Base-by-base conservation (phyloP, 64 coral and sea anemone genomes). In the Pocillopora damicornis region DNA sequence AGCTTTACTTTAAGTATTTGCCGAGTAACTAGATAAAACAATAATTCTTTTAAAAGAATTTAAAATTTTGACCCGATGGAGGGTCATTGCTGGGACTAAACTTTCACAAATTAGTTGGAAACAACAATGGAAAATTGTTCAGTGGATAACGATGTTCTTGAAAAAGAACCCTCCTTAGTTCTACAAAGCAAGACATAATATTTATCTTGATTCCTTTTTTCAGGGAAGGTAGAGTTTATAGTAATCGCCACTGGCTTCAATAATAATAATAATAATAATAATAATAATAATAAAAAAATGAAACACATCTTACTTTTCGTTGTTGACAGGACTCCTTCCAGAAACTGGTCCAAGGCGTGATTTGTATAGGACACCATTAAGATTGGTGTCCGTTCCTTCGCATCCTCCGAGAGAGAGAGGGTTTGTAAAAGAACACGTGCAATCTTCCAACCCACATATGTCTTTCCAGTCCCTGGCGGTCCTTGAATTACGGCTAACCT, bases 321-420 rank as follows among this genome's bases (percentile, higher is more conserved):
- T 58, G 20, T 65, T 7, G 37, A 63, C 34, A 85, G 20, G 17
- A 98, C 58, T 56, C 95, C 95, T 78, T 89, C 92, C 11, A 98
- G 57, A 30, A 98, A 98, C 81, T 93, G 86, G 58, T 98, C 95
- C 62, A 98, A 84, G 13, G 95, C 95, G 51, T 98, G 92, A 62
- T 98, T 98, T 0, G 95, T 98, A 18, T 94, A 98, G 18, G 95
- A 88, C 4, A 98, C 86, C 95, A 98, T 98, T 23, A 98, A 45
- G 35, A 98, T 94, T 42, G 95, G 95, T 35, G 77, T 68, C 13
- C 16, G 58, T 5, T 75, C 36, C 18, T 60, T 63, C 22, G 61
- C 82, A 18, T 87, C 51, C 9, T 84, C 18, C 95, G 92, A 98
- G 12, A 94, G 51, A 0, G 76, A 20, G 58, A 51, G 12, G 71